Percentiles rank a stretch among this genome's conserved stretches.
These are phyloP conservation scores for Bettongia penicillata DNA, from an alignment of 2,113 vertebrate genomes.

Conservation along the genomic window DNA sequence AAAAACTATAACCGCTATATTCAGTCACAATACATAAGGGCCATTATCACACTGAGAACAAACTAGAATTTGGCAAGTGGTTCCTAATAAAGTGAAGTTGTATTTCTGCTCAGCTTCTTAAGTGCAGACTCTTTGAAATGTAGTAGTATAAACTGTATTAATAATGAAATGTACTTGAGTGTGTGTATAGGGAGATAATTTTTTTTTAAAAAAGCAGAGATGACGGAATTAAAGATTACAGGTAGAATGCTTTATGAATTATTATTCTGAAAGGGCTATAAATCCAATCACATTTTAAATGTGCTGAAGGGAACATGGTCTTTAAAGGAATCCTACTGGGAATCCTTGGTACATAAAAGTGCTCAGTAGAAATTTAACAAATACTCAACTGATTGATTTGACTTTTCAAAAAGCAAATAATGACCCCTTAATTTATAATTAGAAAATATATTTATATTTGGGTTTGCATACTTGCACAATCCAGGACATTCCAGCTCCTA, in stretches of 20 bases:
- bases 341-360: neutral
- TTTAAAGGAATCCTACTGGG: neutral
- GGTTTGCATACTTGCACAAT: conserved; percentile 27
- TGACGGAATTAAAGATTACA: neutral
- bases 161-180: conserved; percentile 5
- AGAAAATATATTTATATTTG: conserved; percentile 29
- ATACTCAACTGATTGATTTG: neutral
- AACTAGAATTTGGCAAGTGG: conserved; percentile 36
- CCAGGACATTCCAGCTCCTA: conserved; percentile 52
- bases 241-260: neutral
- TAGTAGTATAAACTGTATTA: neutral
- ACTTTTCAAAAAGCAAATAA: neutral
- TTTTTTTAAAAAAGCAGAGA: neutral
- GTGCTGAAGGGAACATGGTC: neutral
- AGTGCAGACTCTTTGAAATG: conserved; percentile 44
- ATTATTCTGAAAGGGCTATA: neutral
- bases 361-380: neutral
- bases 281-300: neutral
- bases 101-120: conserved; percentile 33
- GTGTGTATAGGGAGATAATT: neutral
- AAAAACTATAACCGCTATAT: conserved; percentile 27
- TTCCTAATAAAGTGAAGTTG: neutral
- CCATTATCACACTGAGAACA: conserved; percentile 51
- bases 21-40: conserved; percentile 44
- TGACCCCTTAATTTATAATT: neutral